Percentiles rank a stretch among this genome's conserved stretches.
phyloP scores from a whole-genome alignment of 2,113 vertebrate genomes.

The Lepisosteus osseus region DNA sequence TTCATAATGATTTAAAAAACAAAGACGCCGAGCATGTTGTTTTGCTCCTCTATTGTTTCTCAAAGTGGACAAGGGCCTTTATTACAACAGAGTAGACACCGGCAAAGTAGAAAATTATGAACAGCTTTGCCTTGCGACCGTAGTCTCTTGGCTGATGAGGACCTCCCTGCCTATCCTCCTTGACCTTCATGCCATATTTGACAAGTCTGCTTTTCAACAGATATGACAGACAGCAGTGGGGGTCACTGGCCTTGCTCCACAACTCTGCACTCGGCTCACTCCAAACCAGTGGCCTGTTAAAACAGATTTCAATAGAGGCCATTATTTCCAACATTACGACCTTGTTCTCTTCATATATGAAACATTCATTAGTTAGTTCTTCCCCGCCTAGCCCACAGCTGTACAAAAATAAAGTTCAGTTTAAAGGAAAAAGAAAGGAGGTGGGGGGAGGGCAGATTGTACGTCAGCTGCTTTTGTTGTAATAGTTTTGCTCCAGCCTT shows the following conservation, averaged over 20 bases:
- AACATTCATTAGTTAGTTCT: slow-evolving; percentile 70
- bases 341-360: slow-evolving; percentile 67
- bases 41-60: slow-evolving; percentile 31
- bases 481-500: slow-evolving; percentile 49
- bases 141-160: slow-evolving; percentile 32
- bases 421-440: slow-evolving; percentile 37
- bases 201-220: slow-evolving; percentile 68
- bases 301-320: slow-evolving; percentile 67
- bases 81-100: slow-evolving; percentile 39
- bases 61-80: slow-evolving; percentile 27
- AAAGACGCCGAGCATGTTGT: no score
- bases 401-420: slow-evolving; percentile 72
- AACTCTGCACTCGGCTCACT: slow-evolving; percentile 73
- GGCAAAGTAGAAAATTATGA: slow-evolving; percentile 42
- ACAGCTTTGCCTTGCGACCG: slow-evolving; percentile 42
- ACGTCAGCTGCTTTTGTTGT: slow-evolving; percentile 68
- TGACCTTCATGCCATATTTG: slow-evolving; percentile 42
- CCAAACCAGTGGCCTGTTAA: slow-evolving; percentile 68
- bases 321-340: slow-evolving; percentile 61
- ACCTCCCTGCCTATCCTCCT: slow-evolving; percentile 22
- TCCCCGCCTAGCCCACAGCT: slow-evolving; percentile 68
- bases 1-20: background rate
- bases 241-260: slow-evolving; percentile 66
- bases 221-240: slow-evolving; percentile 70
- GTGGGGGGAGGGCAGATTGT: slow-evolving; percentile 56